Conservation (phyloP, 2,113 vertebrate species). For the Bos javanicus region DNA sequence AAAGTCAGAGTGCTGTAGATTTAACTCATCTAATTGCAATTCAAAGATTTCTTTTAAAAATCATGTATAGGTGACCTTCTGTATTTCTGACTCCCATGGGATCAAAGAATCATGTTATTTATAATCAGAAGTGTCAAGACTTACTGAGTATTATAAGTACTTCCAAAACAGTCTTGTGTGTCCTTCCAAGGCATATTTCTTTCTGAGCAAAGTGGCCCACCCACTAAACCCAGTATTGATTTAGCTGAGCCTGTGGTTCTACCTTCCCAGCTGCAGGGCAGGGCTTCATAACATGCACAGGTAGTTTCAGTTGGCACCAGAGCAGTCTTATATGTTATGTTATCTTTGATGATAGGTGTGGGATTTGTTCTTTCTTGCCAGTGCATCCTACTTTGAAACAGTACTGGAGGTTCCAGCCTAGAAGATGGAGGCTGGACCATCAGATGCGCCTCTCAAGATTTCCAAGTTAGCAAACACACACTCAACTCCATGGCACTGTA, state of each 20-base stretch:
- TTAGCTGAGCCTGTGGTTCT: not conserved
- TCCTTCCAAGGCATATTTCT: not conserved
- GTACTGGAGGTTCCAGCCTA: not conserved
- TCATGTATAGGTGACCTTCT: not conserved
- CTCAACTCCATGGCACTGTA: accelerated
- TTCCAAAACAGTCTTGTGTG: not conserved
- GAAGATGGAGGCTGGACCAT: not conserved
- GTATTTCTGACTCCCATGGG: not conserved
- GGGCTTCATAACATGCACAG: not conserved
- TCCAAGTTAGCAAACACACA: not conserved
- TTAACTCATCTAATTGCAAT: not conserved
- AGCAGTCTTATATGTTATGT: not conserved
- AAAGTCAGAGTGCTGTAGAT: not conserved
- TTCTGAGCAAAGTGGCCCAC: not conserved
- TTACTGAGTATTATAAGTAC: not conserved
- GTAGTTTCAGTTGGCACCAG: conserved; percentile 63
- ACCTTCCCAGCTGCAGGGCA: not conserved
- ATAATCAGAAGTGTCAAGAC: not conserved
- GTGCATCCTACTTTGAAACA: not conserved
- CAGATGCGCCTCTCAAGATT: not conserved
- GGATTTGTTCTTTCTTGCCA: conserved; percentile 61
- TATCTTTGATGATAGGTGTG: conserved; percentile 59
- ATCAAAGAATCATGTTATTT: not conserved
- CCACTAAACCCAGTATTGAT: not conserved
- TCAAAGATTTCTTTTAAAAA: not conserved